Evolutionary conservation across 2,113 vertebrate species (phyloP), one percentile per base, ranked within the genome.

Genomic region (Paradoxurus hermaphroditus): DNA sequence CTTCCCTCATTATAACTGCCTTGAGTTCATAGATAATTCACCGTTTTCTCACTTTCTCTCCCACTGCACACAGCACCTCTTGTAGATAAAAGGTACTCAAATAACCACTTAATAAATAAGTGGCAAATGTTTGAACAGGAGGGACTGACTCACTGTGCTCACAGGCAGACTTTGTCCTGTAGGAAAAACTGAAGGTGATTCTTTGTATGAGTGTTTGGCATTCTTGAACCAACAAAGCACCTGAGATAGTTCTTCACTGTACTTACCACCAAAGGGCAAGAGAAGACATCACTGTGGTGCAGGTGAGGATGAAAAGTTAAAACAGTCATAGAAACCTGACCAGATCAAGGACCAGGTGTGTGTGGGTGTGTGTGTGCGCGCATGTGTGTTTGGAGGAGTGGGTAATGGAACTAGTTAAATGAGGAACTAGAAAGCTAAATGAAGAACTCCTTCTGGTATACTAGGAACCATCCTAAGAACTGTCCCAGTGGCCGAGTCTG

Each of bases 101-200:
- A 92, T 56, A 79, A 44, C 87, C 75, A 34, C 83, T 83, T 89
- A 96, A 83, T 94, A 95, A 93, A 27, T 95, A 91, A 95, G 49
- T 84, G 92, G 67, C 70, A 92, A 96, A 87, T 90, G 73, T 95
- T 73, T 96, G 79, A 86, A 84, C 44, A 96, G 68, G 14, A 95
- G 86, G 86, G 81, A 86, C 0, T 68, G 78, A 75, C 44, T 85
- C 23, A 34, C 59, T 41, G n/a, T 78, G 41, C 78, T 87, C 36
- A 46, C 51, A 83, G 72, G 65, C n/a, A 70, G 59, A 49, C 56
- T 93, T 31, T 41, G 65, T 36, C 62, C 86, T 78, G 1, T 3
- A 79, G n/a, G 56, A 51, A 46, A 84, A 83, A 75, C 63, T 49
- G 34, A 95, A 94, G 95, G 97, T 84, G 72, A 97, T 49, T 83